A percentile compares a stretch with the other conserved stretches of the same genome.
Conservation (phyloP, 2,113 vertebrate species). For the Garra rufa region DNA sequence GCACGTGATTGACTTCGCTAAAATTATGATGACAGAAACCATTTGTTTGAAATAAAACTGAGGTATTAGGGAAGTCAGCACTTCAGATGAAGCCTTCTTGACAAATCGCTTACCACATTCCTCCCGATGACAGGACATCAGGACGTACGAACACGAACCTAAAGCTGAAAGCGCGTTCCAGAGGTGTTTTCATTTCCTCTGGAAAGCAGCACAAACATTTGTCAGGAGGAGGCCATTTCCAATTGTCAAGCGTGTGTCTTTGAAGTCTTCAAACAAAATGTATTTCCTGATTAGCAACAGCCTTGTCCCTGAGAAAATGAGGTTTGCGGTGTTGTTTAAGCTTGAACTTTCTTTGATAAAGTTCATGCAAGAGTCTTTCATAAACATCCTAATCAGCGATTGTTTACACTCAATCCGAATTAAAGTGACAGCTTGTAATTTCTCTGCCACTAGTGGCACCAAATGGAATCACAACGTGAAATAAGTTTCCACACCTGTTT, state of each 20-base stretch:
- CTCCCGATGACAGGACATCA: neutral
- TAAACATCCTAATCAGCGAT: slow-evolving; percentile 25
- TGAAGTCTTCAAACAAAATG: slow-evolving; percentile 58
- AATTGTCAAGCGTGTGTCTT: slow-evolving; percentile 50
- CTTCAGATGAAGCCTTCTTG: neutral
- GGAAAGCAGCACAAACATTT: slow-evolving; percentile 31
- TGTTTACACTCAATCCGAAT: slow-evolving; percentile 15
- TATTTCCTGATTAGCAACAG: slow-evolving; percentile 57
- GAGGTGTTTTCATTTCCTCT: slow-evolving; percentile 25
- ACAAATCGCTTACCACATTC: slow-evolving; percentile 21
- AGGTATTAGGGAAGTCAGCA: neutral
- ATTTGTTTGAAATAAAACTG: slow-evolving; percentile 8
- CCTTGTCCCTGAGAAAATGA: slow-evolving; percentile 53
- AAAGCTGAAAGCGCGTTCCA: neutral
- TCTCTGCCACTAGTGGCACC: neutral
- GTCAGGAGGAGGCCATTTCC: slow-evolving; percentile 44
- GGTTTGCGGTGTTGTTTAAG: slow-evolving; percentile 28
- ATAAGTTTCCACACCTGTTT: neutral
- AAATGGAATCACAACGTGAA: neutral
- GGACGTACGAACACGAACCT: neutral
- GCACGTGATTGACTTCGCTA: neutral
- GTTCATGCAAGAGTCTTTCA: slow-evolving; percentile 11
- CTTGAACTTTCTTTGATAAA: neutral
- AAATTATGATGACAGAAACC: neutral
- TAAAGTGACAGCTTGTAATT: neutral